phyloP scores from a whole-genome alignment of 1,140 invertebrate species.

The Antheraea mylitta region DNA sequence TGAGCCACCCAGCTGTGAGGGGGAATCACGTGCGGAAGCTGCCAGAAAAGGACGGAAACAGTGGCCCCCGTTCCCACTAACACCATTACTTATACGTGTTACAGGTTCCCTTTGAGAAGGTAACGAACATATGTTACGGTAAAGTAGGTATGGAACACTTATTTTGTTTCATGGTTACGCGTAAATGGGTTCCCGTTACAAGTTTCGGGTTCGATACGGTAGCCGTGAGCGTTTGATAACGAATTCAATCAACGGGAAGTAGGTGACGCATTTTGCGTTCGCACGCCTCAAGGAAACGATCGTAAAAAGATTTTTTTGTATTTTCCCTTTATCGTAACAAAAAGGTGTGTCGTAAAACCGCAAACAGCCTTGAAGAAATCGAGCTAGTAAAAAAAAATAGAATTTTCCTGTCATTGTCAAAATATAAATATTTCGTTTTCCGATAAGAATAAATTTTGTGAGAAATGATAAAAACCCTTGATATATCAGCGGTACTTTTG shows the following conservation, averaged over 20 bases:
- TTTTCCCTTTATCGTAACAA: slow-evolving; percentile 11
- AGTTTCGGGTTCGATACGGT: slow-evolving; percentile 40
- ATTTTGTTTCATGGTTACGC: slow-evolving; percentile 47
- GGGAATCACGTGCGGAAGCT: slow-evolving; percentile 33
- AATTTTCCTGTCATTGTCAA: slow-evolving; percentile 3
- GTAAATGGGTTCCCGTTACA: slow-evolving; percentile 50
- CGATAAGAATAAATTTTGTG: not conserved
- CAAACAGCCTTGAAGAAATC: not conserved
- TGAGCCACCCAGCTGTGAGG: slow-evolving; percentile 31
- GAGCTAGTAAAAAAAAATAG: not conserved
- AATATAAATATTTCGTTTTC: not conserved
- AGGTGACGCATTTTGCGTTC: slow-evolving; percentile 28
- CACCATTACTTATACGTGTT: slow-evolving; percentile 1
- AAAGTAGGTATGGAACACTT: slow-evolving; percentile 20
- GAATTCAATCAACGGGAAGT: slow-evolving; percentile 48
- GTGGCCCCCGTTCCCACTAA: slow-evolving; percentile 32
- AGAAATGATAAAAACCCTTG: slow-evolving; percentile 22
- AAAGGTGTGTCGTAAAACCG: slow-evolving; percentile 7
- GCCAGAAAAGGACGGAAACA: slow-evolving; percentile 12
- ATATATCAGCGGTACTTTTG: slow-evolving; percentile 33
- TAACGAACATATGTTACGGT: slow-evolving; percentile 34
- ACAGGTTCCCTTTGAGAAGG: slow-evolving; percentile 5
- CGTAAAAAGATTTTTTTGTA: slow-evolving; percentile 25
- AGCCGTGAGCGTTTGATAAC: slow-evolving; percentile 46
- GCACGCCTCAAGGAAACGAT: slow-evolving; percentile 19